These are phyloP conservation scores for Ashinkailepas kermadecensis DNA, from an alignment of 2,888 invertebrate genomes.

Conservation along the genomic window DNA sequence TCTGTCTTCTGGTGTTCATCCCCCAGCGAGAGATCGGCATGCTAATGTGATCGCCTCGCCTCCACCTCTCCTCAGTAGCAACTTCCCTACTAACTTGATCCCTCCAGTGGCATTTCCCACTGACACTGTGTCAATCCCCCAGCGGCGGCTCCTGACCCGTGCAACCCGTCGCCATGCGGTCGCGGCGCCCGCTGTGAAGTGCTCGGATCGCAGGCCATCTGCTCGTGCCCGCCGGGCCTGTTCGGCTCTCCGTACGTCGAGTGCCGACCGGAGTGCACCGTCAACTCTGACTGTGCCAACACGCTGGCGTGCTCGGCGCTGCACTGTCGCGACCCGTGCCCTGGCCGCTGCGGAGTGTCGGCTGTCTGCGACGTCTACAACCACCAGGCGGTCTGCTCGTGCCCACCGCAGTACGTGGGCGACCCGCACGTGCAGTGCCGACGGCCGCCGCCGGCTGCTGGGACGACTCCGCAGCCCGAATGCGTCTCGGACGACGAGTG, in stretches of 20 bases:
- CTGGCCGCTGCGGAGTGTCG: constrained; percentile 50
- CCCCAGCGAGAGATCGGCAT: too few species aligned
- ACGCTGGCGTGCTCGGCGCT: constrained; percentile 34
- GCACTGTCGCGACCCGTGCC: constrained; percentile 35
- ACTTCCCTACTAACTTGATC: too few species aligned
- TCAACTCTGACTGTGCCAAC: constrained; percentile 68
- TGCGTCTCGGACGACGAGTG: constrained; percentile 48
- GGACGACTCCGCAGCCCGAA: constrained; percentile 51
- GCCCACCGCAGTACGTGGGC: constrained; percentile 39
- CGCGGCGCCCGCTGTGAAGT: constrained; percentile 36
- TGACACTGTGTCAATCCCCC: neutral
- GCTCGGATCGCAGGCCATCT: constrained; percentile 52
- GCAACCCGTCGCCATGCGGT: constrained; percentile 35
- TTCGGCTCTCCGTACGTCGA: constrained; percentile 48
- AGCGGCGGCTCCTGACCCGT: constrained; percentile 26
- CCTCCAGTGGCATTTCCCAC: too few species aligned
- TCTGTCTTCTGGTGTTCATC: too few species aligned
- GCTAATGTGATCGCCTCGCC: too few species aligned
- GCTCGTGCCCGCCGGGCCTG: constrained; percentile 45
- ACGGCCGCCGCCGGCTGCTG: constrained; percentile 48
- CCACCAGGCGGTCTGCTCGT: constrained; percentile 39
- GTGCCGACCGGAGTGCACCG: constrained; percentile 70
- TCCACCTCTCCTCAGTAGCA: too few species aligned
- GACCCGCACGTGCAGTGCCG: constrained; percentile 37
- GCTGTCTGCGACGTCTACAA: constrained; percentile 59